Percentiles rank a stretch among this genome's conserved stretches.
Conservation (phyloP, 2,888 invertebrate species). For the Drosophila subsilvestris region DNA sequence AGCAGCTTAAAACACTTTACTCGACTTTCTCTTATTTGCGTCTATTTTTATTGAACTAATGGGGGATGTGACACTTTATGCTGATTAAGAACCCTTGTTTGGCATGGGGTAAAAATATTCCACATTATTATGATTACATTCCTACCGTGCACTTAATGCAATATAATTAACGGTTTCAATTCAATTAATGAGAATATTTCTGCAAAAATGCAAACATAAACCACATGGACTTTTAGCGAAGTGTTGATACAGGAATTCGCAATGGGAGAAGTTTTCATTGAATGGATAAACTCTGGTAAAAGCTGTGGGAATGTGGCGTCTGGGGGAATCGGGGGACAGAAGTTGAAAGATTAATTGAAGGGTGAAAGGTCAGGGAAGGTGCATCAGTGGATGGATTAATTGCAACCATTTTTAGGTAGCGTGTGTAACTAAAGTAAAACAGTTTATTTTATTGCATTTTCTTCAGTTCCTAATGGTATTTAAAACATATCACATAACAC, state of each 20-base stretch:
- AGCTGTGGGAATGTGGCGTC: not conserved
- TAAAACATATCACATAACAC: not conserved
- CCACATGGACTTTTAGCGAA: not conserved
- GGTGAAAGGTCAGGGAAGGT: not conserved
- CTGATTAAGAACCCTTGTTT: not conserved
- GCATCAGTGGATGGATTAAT: not conserved
- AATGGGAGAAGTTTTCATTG: not conserved
- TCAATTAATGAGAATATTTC: slow-evolving; percentile 17
- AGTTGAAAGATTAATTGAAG: not conserved
- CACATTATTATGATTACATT: slow-evolving; percentile 10
- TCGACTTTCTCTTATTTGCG: not conserved
- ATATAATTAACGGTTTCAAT: slow-evolving; percentile 33
- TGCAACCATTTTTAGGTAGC: not conserved
- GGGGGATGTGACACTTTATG: not conserved
- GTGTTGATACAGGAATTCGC: not conserved
- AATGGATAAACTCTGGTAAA: not conserved
- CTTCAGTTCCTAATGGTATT: too few relatives aligned
- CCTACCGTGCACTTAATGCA: slow-evolving; percentile 9
- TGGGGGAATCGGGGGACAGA: not conserved
- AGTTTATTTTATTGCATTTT: not conserved
- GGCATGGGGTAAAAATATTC: not conserved
- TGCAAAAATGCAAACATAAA: not conserved
- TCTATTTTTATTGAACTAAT: not conserved
- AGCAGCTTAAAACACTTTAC: slow-evolving; percentile 21
- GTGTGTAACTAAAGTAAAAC: not conserved